phyloP scores from a whole-genome alignment of 2,797 vertebrate species.

The Lepilemur ruficaudatus region DNA sequence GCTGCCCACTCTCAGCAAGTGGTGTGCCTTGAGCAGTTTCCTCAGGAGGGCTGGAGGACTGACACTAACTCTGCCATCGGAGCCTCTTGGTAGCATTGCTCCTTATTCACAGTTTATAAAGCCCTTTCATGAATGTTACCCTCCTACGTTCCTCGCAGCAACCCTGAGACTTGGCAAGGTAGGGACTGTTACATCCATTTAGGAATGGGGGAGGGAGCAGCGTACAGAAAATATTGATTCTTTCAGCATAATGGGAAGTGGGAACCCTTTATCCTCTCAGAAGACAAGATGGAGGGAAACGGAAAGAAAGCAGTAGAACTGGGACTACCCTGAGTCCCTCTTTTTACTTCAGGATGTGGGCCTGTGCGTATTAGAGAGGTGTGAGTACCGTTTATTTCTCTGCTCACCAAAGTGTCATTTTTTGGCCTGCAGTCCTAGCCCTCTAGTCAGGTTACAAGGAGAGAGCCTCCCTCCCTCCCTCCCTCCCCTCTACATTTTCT shows the following conservation, averaged over 20 bases:
- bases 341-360: neutral
- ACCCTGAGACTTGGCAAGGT: neutral
- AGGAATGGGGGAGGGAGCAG: neutral
- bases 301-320: neutral
- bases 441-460: neutral
- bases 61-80: neutral
- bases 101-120: neutral
- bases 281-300: neutral
- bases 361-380: neutral
- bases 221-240: neutral
- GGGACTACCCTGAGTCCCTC: neutral
- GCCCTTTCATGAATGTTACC: neutral
- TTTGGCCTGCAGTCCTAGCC: neutral
- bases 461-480: too few species aligned
- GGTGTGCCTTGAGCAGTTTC: neutral
- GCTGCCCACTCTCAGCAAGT: neutral
- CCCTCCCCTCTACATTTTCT: neutral
- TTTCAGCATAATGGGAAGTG: neutral
- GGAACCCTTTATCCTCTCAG: neutral
- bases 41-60: neutral
- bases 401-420: neutral
- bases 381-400: neutral
- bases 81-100: neutral
- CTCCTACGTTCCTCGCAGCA: neutral
- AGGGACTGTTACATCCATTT: neutral